Conservation (phyloP, 53 echinoderm and acorn worm genomes). For the Patiria pectinifera region DNA sequence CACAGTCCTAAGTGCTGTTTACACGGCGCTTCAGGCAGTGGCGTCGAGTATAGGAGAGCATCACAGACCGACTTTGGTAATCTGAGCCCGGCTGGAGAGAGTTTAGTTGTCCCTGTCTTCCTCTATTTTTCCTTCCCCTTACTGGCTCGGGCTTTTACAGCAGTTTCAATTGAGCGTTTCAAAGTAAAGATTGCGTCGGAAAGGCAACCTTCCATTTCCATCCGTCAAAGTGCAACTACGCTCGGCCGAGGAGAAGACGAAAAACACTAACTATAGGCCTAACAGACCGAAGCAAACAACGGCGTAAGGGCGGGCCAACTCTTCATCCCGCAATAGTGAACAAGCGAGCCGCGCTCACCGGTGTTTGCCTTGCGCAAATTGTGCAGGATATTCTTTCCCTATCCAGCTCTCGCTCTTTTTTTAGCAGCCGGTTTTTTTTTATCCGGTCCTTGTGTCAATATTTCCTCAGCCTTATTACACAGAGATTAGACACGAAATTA, state of each 20-base stretch:
- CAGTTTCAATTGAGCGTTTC: constrained; percentile 53
- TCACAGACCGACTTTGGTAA: constrained; percentile 7
- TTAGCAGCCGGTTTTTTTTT: background rate
- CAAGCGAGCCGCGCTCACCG: background rate
- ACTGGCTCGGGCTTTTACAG: constrained; percentile 9
- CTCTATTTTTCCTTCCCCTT: background rate
- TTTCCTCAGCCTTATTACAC: constrained; percentile 22
- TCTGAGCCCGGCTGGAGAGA: background rate
- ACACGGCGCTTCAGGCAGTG: constrained; percentile 6
- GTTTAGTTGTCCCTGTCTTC: background rate
- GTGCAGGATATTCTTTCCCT: background rate
- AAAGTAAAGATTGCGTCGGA: constrained; percentile 41
- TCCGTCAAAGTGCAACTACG: constrained; percentile 46
- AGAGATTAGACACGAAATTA: constrained; percentile 4
- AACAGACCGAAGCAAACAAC: background rate
- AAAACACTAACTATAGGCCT: constrained; percentile 10
- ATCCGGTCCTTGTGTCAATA: constrained; percentile 4
- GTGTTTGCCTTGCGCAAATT: constrained; percentile 21
- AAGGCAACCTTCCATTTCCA: constrained; percentile 26
- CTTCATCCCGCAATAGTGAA: background rate
- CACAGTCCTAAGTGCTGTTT: constrained; percentile 31
- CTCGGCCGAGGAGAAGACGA: background rate
- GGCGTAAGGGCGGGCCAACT: background rate
- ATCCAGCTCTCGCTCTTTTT: background rate
- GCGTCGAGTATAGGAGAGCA: constrained; percentile 20